Conservation (phyloP, 2,888 invertebrate genomes). For the Ophioninae sp. region DNA sequence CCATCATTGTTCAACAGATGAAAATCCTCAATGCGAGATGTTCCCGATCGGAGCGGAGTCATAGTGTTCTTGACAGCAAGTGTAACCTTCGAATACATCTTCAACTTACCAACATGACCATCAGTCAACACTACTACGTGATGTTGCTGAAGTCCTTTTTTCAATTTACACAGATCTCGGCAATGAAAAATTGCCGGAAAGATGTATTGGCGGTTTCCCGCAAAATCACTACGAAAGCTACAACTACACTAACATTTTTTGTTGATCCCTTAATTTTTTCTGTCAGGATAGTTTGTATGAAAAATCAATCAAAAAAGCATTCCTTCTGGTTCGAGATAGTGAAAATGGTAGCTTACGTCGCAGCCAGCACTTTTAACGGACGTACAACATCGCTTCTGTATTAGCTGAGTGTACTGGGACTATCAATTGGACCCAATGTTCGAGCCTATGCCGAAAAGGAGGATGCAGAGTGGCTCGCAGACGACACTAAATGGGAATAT, state of each 20-base stretch:
- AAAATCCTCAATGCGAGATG: no score
- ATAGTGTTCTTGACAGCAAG: neutral
- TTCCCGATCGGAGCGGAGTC: neutral
- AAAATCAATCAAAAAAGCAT: no score
- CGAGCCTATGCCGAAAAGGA: constrained; percentile 57
- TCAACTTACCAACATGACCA: constrained; percentile 22
- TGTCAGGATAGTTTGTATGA: no score
- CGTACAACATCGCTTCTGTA: constrained; percentile 61
- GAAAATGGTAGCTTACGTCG: constrained; percentile 65
- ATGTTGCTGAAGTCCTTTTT: constrained; percentile 56
- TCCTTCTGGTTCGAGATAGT: no score
- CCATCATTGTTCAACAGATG: neutral
- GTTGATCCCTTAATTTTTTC: no score
- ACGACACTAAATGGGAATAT: no score
- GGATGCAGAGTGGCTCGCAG: constrained; percentile 62
- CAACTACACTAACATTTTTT: no score
- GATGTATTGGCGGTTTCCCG: constrained; percentile 5
- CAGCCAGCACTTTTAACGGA: constrained; percentile 65
- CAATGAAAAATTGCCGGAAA: constrained; percentile 59
- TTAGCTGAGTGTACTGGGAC: constrained; percentile 59
- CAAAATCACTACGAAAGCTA: constrained; percentile 19
- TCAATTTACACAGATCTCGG: constrained; percentile 72
- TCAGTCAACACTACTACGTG: neutral
- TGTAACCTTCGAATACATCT: neutral
- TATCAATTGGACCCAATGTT: constrained; percentile 59